Evolutionary conservation across 2,888 invertebrate species (phyloP).

Genomic region (Pyrocoelia pectoralis): DNA sequence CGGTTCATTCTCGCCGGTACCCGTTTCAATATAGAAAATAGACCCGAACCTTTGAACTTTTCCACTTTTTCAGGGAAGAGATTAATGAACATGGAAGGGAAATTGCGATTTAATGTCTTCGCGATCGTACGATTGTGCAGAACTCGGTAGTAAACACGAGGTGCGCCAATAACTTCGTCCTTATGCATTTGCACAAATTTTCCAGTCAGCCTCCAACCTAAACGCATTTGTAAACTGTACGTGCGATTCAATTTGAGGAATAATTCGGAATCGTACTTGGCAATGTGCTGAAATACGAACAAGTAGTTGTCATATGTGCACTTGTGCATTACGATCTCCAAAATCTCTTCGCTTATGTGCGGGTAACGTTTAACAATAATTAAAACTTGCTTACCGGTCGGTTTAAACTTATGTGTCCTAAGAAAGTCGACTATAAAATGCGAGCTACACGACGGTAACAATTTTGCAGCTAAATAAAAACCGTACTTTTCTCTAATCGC

Average conservation of each 20-base stretch:
- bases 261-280: slow-evolving; percentile 4
- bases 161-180: slow-evolving; percentile 21
- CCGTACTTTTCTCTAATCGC: slow-evolving; percentile 32
- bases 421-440: slow-evolving; percentile 22
- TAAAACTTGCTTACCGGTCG: slow-evolving; percentile 20
- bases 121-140: slow-evolving; percentile 17
- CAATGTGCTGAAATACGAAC: slow-evolving; percentile 16
- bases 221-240: slow-evolving; percentile 9
- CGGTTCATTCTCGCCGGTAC: slow-evolving; percentile 5
- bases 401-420: slow-evolving; percentile 20
- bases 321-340: slow-evolving; percentile 5
- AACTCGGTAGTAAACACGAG: neutral
- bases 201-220: slow-evolving; percentile 28
- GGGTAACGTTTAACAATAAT: slow-evolving; percentile 25
- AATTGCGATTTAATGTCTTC: slow-evolving; percentile 18
- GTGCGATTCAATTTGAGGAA: slow-evolving; percentile 23
- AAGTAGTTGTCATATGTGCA: neutral
- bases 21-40: neutral
- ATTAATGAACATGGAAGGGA: slow-evolving; percentile 17
- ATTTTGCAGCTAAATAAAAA: slow-evolving; percentile 27
- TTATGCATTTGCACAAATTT: slow-evolving; percentile 22
- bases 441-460: slow-evolving; percentile 26
- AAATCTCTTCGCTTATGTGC: slow-evolving; percentile 19
- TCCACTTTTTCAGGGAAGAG: slow-evolving; percentile 17
- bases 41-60: neutral